Evolutionary conservation across 2,113 vertebrate genomes (phyloP).

Genomic region (Campylomormyrus numenius): DNA sequence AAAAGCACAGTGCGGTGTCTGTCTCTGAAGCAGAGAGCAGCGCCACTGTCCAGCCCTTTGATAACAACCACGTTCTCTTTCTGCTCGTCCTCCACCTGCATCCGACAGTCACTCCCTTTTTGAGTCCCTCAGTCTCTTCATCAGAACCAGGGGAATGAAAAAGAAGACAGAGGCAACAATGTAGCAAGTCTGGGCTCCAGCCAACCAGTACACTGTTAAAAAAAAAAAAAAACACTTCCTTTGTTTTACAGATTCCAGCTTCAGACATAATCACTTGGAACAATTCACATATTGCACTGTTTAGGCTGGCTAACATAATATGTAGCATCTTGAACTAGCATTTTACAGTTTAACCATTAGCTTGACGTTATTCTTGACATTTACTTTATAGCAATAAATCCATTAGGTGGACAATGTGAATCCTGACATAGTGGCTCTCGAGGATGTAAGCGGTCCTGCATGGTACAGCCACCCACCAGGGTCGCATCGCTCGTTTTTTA

Average conservation of each 20-base stretch:
- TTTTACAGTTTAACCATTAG: background rate
- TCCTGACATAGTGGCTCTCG: background rate
- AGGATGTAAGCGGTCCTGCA: background rate
- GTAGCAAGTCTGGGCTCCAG: slow-evolving; percentile 76
- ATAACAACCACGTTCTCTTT: background rate
- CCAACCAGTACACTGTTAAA: slow-evolving; percentile 84
- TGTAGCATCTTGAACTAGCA: background rate
- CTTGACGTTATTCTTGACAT: background rate
- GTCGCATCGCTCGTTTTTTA: background rate
- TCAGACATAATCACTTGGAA: background rate
- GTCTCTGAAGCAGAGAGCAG: background rate
- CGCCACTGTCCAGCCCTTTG: background rate
- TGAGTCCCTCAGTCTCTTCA: slow-evolving; percentile 44
- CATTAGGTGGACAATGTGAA: background rate
- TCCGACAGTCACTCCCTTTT: slow-evolving; percentile 43
- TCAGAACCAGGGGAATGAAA: slow-evolving; percentile 68
- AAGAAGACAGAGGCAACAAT: slow-evolving; percentile 65
- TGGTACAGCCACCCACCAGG: background rate
- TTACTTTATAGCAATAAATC: background rate
- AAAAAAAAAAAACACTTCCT: slow-evolving; percentile 17
- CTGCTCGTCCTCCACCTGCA: slow-evolving; percentile 23
- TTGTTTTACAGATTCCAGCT: background rate
- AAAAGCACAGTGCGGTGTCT: background rate
- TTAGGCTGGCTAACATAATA: background rate
- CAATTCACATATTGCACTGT: background rate